Base-by-base conservation (phyloP, 2,888 invertebrate genomes). In the Ypsolopha sequella region DNA sequence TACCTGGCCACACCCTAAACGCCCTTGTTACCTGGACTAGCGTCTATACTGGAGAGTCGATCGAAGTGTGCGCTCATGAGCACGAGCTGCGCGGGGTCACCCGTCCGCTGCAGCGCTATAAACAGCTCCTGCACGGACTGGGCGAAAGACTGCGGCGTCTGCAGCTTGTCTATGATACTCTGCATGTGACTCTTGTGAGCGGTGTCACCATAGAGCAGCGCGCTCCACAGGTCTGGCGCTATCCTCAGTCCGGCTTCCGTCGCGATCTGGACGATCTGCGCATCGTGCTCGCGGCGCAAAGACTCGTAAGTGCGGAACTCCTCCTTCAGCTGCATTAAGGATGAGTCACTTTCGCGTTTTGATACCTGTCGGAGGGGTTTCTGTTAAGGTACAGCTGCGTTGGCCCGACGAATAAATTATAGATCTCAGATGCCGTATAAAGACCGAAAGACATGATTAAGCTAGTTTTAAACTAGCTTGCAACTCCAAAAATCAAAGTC, bases 121-220 rank as follows among this genome's bases (percentile, higher is more conserved):
- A 96, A 92, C 58, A 98, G 76, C 75, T 98, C 98, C 68, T 95
- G 95, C 0, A 97, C 95, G 34, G 95, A 95, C 74, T 93, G 93
- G 9, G 93, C 92, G 82, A 98, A 98, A 0, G 96, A 95, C 68
- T 95, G 95, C 0, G 97, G 97, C 7, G 96, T 96, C 81, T 97
- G 97, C 54, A 97, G 84, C 85, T 97, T 95, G 72, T 96, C 96
- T 63, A 84, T 82, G 72, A 82, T 82, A 66, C 93, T 93, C 80
- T 99, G 99, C 98, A 99, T 99, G 73, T 99, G 97, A 7, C 97
- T 96, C 70, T 98, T 98, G 71, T 98, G 98, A 6, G 91, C 91
- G 0, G 95, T 93, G 73, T 99, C 99, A 0, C 99, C 99, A 70
- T 99, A 99, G 0, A 99, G 82, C 47, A 99, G 79, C 0, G 98